Evolutionary conservation across 2,888 invertebrate genomes (phyloP).

Genomic region (Criorhina ranunculi): DNA sequence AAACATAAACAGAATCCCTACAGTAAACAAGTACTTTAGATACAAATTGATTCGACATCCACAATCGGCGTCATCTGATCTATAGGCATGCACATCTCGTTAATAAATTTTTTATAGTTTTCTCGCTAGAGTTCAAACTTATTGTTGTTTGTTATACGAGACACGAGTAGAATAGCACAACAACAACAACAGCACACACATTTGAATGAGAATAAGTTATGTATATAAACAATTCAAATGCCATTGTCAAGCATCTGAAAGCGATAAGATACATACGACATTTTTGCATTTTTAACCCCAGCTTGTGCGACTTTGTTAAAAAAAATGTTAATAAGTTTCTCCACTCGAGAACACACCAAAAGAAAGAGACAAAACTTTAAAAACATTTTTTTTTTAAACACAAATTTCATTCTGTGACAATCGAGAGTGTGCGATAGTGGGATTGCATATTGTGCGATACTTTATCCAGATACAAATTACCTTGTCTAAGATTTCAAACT

Average conservation of each 20-base stretch:
- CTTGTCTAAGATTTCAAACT: constrained; percentile 49
- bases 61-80: not conserved
- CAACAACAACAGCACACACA: constrained; percentile 28
- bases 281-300: constrained; percentile 54
- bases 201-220: constrained; percentile 68
- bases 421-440: not conserved
- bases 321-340: constrained; percentile 46
- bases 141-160: constrained; percentile 49
- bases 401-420: constrained; percentile 34
- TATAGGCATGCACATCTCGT: constrained; percentile 48
- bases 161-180: constrained; percentile 38
- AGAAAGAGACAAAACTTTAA: constrained; percentile 14
- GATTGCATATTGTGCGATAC: constrained; percentile 55
- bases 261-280: constrained; percentile 59
- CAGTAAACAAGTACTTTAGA: not conserved
- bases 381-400: constrained; percentile 36
- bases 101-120: constrained; percentile 50
- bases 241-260: constrained; percentile 47
- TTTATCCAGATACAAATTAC: constrained; percentile 32
- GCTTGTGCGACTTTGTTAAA: constrained; percentile 15
- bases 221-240: constrained; percentile 50
- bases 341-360: not conserved
- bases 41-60: constrained; percentile 9
- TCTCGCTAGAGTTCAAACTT: constrained; percentile 9
- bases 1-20: constrained; percentile 43